A percentile compares a stretch with the other conserved stretches of the same genome.
These are phyloP conservation scores for Drosophila grimshawi DNA, from an alignment of 1,140 invertebrate genomes.

Conservation along the genomic window DNA sequence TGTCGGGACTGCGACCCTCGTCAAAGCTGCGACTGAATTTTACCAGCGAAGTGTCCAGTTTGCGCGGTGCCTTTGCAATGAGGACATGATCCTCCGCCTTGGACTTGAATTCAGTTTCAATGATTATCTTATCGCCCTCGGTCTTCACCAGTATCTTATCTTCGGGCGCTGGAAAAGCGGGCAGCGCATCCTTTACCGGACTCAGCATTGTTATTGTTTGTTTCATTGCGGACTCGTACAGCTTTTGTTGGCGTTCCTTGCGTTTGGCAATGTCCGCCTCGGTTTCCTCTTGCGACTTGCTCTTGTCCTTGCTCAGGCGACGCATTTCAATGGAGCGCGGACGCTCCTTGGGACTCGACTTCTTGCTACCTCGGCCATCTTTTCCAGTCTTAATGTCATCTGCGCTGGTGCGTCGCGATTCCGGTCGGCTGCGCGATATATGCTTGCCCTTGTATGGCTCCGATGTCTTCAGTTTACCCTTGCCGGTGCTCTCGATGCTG, in stretches of 20 bases:
- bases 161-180: slow-evolving; percentile 88
- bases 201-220: slow-evolving; percentile 89
- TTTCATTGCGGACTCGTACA: slow-evolving; percentile 89
- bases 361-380: slow-evolving; percentile 85
- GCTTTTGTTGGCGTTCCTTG: slow-evolving; percentile 89
- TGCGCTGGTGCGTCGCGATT: slow-evolving; percentile 86
- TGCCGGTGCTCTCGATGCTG: slow-evolving; percentile 82
- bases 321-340: slow-evolving; percentile 88
- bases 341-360: slow-evolving; percentile 86
- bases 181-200: slow-evolving; percentile 88
- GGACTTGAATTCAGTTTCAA: slow-evolving; percentile 87
- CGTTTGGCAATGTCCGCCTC: slow-evolving; percentile 89
- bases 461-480: slow-evolving; percentile 69
- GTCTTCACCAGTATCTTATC: slow-evolving; percentile 88
- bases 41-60: slow-evolving; percentile 88
- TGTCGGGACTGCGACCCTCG: slow-evolving; percentile 86
- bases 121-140: slow-evolving; percentile 88
- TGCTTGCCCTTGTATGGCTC: slow-evolving; percentile 83
- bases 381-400: slow-evolving; percentile 83
- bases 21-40: slow-evolving; percentile 89
- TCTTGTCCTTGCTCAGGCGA: slow-evolving; percentile 87
- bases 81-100: slow-evolving; percentile 88
- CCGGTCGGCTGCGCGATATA: slow-evolving; percentile 85
- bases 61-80: slow-evolving; percentile 89
- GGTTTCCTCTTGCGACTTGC: slow-evolving; percentile 89